Evolutionary conservation across 1,140 invertebrate species (phyloP).

Genomic region (Ips nitidus): DNA sequence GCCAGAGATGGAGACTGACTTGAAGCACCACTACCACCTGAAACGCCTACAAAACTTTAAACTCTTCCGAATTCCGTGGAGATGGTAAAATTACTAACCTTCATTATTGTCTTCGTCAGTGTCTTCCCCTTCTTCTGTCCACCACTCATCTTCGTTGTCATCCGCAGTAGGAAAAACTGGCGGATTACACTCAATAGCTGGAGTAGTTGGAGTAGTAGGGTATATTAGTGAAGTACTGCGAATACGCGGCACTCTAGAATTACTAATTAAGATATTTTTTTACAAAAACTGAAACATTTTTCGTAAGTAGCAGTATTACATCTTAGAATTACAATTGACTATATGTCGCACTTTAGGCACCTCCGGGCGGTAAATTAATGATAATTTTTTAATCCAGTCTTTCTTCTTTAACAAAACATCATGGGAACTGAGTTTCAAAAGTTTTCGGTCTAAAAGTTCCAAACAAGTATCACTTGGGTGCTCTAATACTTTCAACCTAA

Average conservation of each 20-base stretch:
- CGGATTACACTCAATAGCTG: not conserved
- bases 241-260: slow-evolving; percentile 32
- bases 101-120: slow-evolving; percentile 38
- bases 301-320: slow-evolving; percentile 19
- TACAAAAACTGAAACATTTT: not conserved
- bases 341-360: slow-evolving; percentile 39
- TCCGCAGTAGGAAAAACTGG: slow-evolving; percentile 17
- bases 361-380: slow-evolving; percentile 41
- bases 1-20: slow-evolving; percentile 30
- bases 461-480: slow-evolving; percentile 41
- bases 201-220: slow-evolving; percentile 14
- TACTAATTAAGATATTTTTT: slow-evolving; percentile 1
- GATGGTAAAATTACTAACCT: not conserved
- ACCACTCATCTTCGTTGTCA: slow-evolving; percentile 54
- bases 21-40: slow-evolving; percentile 41
- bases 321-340: slow-evolving; percentile 36
- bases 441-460: slow-evolving; percentile 42
- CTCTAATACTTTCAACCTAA: slow-evolving; percentile 47
- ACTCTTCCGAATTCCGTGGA: not conserved
- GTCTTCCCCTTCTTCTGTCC: slow-evolving; percentile 49
- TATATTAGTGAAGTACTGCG: slow-evolving; percentile 34
- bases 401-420: slow-evolving; percentile 46
- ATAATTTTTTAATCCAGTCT: slow-evolving; percentile 47
- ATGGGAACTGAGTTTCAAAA: slow-evolving; percentile 43
- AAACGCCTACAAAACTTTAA: not conserved